Percentiles rank a stretch among this genome's conserved stretches.
Evolutionary conservation across 2,113 vertebrate species (phyloP).

Genomic region (Rhabdomys dilectus): DNA sequence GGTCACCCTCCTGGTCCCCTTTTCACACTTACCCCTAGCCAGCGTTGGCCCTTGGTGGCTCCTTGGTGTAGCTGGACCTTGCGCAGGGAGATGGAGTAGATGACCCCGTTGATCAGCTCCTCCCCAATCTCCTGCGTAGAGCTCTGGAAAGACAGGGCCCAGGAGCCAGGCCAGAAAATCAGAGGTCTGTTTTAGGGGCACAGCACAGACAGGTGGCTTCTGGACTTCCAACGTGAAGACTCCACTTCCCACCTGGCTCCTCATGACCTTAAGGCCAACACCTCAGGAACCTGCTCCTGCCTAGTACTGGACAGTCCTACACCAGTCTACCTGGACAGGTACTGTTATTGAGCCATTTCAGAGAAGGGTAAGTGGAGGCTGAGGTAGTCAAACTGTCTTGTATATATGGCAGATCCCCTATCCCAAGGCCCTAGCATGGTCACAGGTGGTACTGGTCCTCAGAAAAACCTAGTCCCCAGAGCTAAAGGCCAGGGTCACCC

Average conservation of each 20-base stretch:
- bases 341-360: rapidly evolving
- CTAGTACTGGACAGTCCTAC: rapidly evolving
- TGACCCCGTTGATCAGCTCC: constrained; percentile 96
- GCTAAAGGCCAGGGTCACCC: rapidly evolving
- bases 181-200: neutral
- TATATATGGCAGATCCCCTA: rapidly evolving
- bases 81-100: constrained; percentile 97
- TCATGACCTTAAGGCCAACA: rapidly evolving
- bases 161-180: rapidly evolving
- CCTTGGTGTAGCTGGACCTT: constrained; percentile 96
- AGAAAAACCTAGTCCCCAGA: neutral
- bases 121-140: constrained; percentile 99
- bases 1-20: too few relatives aligned
- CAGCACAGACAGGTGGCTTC: rapidly evolving
- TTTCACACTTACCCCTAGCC: constrained; percentile 93
- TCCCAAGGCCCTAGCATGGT: neutral
- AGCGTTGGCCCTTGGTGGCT: constrained; percentile 96
- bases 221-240: neutral
- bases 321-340: rapidly evolving
- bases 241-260: rapidly evolving
- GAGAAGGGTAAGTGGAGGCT: neutral
- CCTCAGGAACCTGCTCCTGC: too few relatives aligned
- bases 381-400: rapidly evolving
- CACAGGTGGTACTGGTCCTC: neutral
- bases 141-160: constrained; percentile 87